Conservation (phyloP, 1,140 invertebrate genomes). For the Halictus rubicundus region DNA sequence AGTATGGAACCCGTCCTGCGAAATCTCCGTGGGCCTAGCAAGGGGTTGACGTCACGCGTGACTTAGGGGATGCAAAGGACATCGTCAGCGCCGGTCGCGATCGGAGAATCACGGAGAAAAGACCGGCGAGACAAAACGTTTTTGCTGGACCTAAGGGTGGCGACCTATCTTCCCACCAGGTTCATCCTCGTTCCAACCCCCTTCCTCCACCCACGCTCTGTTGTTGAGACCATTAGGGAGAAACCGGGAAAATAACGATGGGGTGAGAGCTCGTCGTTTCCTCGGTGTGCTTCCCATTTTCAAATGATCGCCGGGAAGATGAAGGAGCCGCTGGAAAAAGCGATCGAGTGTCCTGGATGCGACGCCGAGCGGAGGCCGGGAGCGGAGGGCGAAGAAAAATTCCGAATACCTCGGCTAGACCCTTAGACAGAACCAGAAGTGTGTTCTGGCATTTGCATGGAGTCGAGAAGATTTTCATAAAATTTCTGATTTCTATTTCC, state of each 20-base stretch:
- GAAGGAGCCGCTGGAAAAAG: not conserved
- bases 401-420: too few relatives aligned
- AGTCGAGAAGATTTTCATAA: too few relatives aligned
- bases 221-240: slow-evolving; percentile 17
- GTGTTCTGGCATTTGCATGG: too few relatives aligned
- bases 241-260: slow-evolving; percentile 56
- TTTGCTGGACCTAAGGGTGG: slow-evolving; percentile 16
- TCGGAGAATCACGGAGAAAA: not conserved
- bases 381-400: not conserved
- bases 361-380: not conserved
- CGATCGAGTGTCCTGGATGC: not conserved
- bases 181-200: not conserved
- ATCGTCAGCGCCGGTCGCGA: not conserved
- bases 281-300: slow-evolving; percentile 16
- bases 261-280: slow-evolving; percentile 19
- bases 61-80: not conserved
- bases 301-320: slow-evolving; percentile 3
- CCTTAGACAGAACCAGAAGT: too few relatives aligned
- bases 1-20: not conserved
- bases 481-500: too few relatives aligned
- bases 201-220: not conserved
- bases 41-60: not conserved
- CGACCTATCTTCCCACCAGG: not conserved
- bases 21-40: not conserved
- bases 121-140: slow-evolving; percentile 36